phyloP scores from a whole-genome alignment of 2,113 vertebrate genomes.

The Otis tarda region DNA sequence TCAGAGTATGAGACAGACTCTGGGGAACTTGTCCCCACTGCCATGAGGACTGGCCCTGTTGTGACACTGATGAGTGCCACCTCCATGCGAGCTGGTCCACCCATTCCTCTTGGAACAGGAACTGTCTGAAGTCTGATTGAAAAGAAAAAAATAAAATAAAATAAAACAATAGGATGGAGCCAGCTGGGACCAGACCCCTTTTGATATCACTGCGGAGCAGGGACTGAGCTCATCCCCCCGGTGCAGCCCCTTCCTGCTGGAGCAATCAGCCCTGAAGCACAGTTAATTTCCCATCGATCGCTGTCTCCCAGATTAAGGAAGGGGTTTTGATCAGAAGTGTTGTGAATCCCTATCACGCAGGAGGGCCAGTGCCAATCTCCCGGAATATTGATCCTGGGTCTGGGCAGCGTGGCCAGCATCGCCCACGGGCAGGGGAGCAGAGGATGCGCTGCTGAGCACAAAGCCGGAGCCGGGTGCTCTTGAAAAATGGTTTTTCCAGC shows the following conservation, averaged over 20 bases:
- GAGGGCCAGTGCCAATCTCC: neutral
- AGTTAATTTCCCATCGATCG: constrained; percentile 31
- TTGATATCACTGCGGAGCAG: fast-evolving
- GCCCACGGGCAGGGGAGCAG: neutral
- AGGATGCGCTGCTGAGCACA: neutral
- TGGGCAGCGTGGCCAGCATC: neutral
- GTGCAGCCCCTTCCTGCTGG: neutral
- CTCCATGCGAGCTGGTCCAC: fast-evolving
- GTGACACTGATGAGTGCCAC: neutral
- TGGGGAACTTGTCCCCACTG: neutral
- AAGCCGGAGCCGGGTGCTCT: neutral
- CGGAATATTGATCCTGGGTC: neutral
- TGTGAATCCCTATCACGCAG: neutral
- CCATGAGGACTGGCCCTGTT: fast-evolving
- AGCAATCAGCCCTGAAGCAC: neutral
- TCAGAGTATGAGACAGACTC: fast-evolving
- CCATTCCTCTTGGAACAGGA: neutral
- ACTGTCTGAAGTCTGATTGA: neutral
- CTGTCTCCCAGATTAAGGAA: neutral
- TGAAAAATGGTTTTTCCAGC: neutral
- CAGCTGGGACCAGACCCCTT: neutral
- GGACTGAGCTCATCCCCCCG: neutral
- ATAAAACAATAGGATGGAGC: neutral
- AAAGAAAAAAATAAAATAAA: neutral
- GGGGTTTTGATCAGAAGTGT: neutral